These are phyloP conservation scores for Phylloscopus trochiloides DNA, from an alignment of 2,113 vertebrate genomes.

Conservation along the genomic window DNA sequence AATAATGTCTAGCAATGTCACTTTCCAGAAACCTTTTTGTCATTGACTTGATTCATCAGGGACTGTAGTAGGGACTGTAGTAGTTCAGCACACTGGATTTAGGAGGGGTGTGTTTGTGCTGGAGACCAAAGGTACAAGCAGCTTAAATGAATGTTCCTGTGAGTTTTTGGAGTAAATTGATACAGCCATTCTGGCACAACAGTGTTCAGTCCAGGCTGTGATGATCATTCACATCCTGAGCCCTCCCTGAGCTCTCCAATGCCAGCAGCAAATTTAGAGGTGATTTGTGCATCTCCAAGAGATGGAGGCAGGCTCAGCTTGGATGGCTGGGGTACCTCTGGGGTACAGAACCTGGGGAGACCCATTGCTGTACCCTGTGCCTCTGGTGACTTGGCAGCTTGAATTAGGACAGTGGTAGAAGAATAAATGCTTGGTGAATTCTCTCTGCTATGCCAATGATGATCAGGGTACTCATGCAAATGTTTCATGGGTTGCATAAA, in stretches of 20 bases:
- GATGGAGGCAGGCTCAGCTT: not conserved
- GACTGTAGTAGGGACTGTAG: not conserved
- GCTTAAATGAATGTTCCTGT: not conserved
- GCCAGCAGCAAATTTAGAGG: not conserved
- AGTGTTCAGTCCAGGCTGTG: not conserved
- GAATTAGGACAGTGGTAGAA: not conserved
- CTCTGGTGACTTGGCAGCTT: not conserved
- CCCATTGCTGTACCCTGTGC: not conserved
- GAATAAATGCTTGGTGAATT: not conserved
- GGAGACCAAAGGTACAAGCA: not conserved
- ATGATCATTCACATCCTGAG: not conserved
- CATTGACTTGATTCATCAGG: not conserved
- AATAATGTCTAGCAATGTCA: not conserved
- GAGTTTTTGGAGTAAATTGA: not conserved
- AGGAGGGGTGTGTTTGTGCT: not conserved
- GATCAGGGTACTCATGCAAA: not conserved
- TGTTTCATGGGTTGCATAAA: not conserved
- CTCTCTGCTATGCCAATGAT: not conserved
- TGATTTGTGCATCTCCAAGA: not conserved
- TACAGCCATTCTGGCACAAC: not conserved
- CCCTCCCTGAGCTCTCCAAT: not conserved
- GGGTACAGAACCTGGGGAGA: not conserved
- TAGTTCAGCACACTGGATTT: not conserved
- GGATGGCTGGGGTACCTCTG: not conserved
- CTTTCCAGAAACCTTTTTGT: constrained; percentile 20